These are phyloP conservation scores for Gobius niger DNA, from an alignment of 2,113 vertebrate species.

Conservation along the genomic window DNA sequence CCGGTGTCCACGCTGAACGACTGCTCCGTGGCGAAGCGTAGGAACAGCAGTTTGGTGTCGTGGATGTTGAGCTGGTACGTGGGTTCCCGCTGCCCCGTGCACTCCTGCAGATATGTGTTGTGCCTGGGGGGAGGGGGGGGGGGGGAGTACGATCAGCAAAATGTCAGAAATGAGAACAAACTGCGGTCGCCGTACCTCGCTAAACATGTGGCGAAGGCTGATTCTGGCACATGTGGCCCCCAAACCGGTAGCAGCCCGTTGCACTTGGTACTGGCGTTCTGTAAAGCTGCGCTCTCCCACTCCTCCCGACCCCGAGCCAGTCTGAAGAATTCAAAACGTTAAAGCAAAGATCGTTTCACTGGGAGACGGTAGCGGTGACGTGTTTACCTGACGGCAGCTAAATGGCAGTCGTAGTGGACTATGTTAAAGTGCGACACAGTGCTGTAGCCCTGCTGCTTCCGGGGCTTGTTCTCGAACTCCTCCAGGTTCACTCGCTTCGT, in stretches of 20 bases:
- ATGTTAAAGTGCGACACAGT: slow-evolving; percentile 99
- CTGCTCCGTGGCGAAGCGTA: slow-evolving; percentile 96
- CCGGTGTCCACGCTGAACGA: slow-evolving; percentile 96
- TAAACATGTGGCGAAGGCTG: slow-evolving; percentile 96
- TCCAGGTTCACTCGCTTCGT: slow-evolving; percentile 95
- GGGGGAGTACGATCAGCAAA: not conserved
- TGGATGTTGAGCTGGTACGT: slow-evolving; percentile 99
- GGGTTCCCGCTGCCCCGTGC: slow-evolving; percentile 95
- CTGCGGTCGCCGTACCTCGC: slow-evolving; percentile 79
- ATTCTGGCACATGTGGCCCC: slow-evolving; percentile 98
- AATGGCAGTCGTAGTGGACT: slow-evolving; percentile 98
- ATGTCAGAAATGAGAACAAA: not conserved
- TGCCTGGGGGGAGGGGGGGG: slow-evolving; percentile 74
- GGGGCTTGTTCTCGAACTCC: slow-evolving; percentile 95
- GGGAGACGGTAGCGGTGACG: not conserved
- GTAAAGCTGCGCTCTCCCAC: slow-evolving; percentile 97
- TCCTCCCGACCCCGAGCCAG: slow-evolving; percentile 94
- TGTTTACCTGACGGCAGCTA: slow-evolving; percentile 91
- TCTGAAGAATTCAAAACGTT: slow-evolving; percentile 57
- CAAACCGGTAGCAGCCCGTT: slow-evolving; percentile 97
- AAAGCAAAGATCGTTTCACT: not conserved
- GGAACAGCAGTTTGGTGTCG: slow-evolving; percentile 95
- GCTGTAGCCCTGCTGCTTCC: slow-evolving; percentile 98
- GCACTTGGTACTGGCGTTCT: slow-evolving; percentile 99
- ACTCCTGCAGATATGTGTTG: slow-evolving; percentile 99